Conservation (phyloP, 2,797 vertebrate species). For the Semaprochilodus insignis region DNA sequence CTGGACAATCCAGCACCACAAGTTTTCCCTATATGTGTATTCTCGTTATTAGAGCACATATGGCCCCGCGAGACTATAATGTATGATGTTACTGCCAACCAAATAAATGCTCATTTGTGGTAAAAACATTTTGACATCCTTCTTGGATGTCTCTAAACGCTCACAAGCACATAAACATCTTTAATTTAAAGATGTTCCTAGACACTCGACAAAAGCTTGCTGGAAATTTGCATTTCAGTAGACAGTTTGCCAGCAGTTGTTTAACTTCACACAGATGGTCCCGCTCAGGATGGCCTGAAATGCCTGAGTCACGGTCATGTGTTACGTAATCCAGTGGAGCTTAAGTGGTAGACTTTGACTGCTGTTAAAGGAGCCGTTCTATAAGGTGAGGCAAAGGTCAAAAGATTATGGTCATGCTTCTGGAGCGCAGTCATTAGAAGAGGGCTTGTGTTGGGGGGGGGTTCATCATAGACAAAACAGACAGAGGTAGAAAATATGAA, state of each 20-base stretch:
- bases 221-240: not conserved
- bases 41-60: too few species aligned
- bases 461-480: not conserved
- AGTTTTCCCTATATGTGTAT: too few species aligned
- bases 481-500: not conserved
- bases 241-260: not conserved
- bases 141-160: not conserved
- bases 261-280: conserved; percentile 5
- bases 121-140: not conserved
- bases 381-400: not conserved
- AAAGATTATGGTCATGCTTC: conserved; percentile 1
- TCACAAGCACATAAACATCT: not conserved
- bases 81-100: too few species aligned
- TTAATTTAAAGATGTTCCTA: not conserved
- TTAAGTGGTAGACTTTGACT: conserved; percentile 14
- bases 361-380: not conserved
- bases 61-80: too few species aligned
- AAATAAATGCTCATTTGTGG: not conserved
- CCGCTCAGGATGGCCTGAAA: not conserved
- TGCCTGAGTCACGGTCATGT: not conserved
- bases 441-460: not conserved
- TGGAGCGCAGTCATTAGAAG: not conserved
- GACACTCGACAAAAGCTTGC: not conserved
- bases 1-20: too few species aligned
- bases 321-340: conserved; percentile 25